These are phyloP conservation scores for Urocitellus parryii DNA, from an alignment of 2,113 vertebrate genomes.

Conservation along the genomic window DNA sequence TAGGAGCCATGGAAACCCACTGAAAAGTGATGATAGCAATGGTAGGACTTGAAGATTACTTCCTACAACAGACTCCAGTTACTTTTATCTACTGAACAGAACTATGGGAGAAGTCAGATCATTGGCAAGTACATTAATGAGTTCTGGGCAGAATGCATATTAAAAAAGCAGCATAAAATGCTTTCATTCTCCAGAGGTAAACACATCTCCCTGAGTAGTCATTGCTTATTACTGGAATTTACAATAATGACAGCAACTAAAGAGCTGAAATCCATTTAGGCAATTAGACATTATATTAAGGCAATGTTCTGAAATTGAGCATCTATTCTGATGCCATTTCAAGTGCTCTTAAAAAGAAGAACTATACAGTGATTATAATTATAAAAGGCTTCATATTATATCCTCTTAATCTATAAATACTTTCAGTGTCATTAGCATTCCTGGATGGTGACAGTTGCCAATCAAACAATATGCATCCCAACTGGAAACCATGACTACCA, in stretches of 20 bases:
- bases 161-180: conserved; percentile 2
- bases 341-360: conserved; percentile 38
- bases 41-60: background rate
- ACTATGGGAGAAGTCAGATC: background rate
- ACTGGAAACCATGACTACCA: background rate
- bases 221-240: conserved; percentile 45
- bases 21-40: background rate
- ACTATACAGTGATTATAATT: background rate
- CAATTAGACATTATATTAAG: conserved; percentile 38
- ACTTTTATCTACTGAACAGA: background rate
- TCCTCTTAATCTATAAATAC: background rate
- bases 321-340: background rate
- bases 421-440: background rate
- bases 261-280: conserved; percentile 44
- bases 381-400: background rate
- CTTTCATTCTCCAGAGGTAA: conserved; percentile 14
- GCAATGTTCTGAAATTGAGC: conserved; percentile 7
- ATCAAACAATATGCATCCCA: background rate
- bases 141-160: background rate
- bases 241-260: conserved; percentile 40
- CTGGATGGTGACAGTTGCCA: background rate
- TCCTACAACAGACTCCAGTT: background rate
- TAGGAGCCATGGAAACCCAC: background rate
- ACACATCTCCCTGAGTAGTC: conserved; percentile 14
- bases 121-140: background rate